These are phyloP conservation scores for Stictonetta naevosa DNA, from an alignment of 2,113 vertebrate genomes.

Conservation along the genomic window DNA sequence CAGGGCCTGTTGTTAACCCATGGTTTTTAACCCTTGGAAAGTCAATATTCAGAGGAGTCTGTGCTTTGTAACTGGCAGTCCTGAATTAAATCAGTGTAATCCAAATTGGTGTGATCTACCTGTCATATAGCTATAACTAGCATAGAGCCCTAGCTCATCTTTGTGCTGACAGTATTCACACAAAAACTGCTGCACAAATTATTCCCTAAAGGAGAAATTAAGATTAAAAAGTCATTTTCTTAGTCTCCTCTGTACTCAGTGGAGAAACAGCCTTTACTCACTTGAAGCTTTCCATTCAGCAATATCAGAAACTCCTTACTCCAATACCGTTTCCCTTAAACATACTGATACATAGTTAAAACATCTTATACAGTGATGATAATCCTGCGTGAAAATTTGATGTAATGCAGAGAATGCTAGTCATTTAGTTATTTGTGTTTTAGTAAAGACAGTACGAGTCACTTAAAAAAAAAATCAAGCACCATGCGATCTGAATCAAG, in stretches of 20 bases:
- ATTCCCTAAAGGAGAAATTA: background rate
- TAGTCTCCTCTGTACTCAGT: background rate
- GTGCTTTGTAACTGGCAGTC: background rate
- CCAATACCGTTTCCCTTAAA: background rate
- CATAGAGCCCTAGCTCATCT: background rate
- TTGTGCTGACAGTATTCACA: background rate
- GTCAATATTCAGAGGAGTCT: background rate
- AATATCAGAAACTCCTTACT: background rate
- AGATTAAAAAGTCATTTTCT: background rate
- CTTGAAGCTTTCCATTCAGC: background rate
- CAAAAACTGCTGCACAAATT: background rate
- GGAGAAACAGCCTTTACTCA: background rate
- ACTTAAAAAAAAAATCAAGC: background rate
- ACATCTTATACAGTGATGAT: background rate
- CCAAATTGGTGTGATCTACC: background rate
- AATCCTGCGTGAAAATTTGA: background rate
- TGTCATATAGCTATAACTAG: background rate
- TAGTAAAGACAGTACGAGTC: background rate
- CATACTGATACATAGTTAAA: background rate
- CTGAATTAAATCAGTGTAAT: background rate
- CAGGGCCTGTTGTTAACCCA: background rate
- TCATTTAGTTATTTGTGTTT: background rate
- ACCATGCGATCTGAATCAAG: background rate
- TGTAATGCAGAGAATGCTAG: background rate
- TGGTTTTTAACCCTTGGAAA: background rate